phyloP scores from a whole-genome alignment of 2,888 invertebrate genomes.

The Apeira syringaria region DNA sequence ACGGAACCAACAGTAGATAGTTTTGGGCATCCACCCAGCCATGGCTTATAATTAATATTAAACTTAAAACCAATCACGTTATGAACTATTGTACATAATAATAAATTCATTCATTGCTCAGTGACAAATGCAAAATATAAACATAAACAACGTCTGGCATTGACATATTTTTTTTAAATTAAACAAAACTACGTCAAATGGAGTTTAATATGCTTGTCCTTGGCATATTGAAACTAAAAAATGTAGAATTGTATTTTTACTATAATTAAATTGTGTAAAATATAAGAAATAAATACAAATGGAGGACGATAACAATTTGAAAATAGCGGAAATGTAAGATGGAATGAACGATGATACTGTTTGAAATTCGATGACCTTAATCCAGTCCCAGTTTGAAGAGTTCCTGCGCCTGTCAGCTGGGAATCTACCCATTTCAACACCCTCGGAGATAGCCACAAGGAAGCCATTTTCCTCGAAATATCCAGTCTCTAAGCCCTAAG shows the following conservation, averaged over 20 bases:
- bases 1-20: constrained; percentile 44
- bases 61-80: constrained; percentile 5
- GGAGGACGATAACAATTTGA: constrained; percentile 22
- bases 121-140: too few species aligned
- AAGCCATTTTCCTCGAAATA: constrained; percentile 84
- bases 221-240: constrained; percentile 24
- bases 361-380: constrained; percentile 84
- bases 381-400: constrained; percentile 87
- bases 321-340: constrained; percentile 57
- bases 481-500: constrained; percentile 83
- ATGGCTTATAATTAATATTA: constrained; percentile 36
- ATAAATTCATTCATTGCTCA: too few species aligned
- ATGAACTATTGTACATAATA: constrained; percentile 3
- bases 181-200: constrained; percentile 21
- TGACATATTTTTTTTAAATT: constrained; percentile 11
- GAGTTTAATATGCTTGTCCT: constrained; percentile 30
- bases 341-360: constrained; percentile 63
- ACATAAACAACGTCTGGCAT: constrained; percentile 19
- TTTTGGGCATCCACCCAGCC: constrained; percentile 59
- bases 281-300: constrained; percentile 14
- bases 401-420: constrained; percentile 84
- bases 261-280: too few species aligned
- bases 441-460: constrained; percentile 85
- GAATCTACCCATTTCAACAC: constrained; percentile 85
- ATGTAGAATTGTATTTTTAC: constrained; percentile 6